Conservation (phyloP, 35 echinoderm and acorn worm genomes). For the Stichopus chloronotus region DNA sequence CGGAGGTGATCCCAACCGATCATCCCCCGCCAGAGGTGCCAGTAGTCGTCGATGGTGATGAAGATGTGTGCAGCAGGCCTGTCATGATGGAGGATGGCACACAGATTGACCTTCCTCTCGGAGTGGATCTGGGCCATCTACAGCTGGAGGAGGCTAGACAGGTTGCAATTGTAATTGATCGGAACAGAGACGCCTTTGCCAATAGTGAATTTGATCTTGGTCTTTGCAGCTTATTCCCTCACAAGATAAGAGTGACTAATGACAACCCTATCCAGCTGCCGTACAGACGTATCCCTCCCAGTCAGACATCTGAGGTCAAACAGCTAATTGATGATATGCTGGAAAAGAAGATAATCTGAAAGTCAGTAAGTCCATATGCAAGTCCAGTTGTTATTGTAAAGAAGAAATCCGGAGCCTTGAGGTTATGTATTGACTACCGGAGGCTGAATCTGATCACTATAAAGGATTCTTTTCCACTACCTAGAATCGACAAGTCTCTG, state of each 20-base stretch:
- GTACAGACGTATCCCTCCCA: neutral
- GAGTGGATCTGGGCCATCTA: neutral
- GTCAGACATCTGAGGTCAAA: slow-evolving; percentile 21
- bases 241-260: slow-evolving; percentile 2
- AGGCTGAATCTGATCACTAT: slow-evolving; percentile 30
- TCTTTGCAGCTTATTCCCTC: neutral
- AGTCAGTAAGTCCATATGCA: slow-evolving; percentile 10
- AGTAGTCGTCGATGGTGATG: neutral
- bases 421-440: too few species aligned
- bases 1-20: too few species aligned
- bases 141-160: neutral
- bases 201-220: slow-evolving; percentile 36
- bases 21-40: neutral
- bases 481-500: slow-evolving; percentile 29
- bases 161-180: neutral
- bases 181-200: slow-evolving; percentile 5
- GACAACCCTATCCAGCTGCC: neutral
- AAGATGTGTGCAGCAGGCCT: neutral
- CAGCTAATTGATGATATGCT: slow-evolving; percentile 26
- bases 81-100: neutral
- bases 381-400: slow-evolving; percentile 31
- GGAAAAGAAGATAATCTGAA: slow-evolving; percentile 15
- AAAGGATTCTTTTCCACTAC: slow-evolving; percentile 48
- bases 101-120: neutral
- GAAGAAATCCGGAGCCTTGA: neutral